Evolutionary conservation across 2,113 vertebrate genomes (phyloP).

Genomic region (Eulemur rufifrons): DNA sequence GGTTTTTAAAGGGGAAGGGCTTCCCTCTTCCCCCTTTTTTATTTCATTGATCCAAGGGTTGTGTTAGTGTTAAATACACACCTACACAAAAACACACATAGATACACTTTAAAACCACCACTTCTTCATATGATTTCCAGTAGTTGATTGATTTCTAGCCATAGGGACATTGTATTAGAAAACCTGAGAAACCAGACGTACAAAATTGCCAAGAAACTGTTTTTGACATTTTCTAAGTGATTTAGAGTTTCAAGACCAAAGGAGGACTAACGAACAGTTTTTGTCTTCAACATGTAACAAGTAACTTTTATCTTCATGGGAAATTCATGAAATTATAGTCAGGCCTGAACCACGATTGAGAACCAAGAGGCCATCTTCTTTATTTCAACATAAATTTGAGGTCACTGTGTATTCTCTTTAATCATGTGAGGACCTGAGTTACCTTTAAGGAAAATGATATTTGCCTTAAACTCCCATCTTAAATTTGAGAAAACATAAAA

Average conservation of each 20-base stretch:
- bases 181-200: not conserved
- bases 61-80: not conserved
- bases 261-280: not conserved
- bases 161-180: not conserved
- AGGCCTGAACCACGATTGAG: not conserved
- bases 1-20: not conserved
- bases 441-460: not conserved
- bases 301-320: not conserved
- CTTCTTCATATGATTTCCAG: not conserved
- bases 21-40: not conserved
- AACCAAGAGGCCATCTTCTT: not conserved
- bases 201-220: not conserved
- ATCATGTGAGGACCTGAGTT: not conserved
- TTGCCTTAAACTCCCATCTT: not conserved
- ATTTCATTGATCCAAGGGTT: not conserved
- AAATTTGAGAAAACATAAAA: not conserved
- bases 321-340: not conserved
- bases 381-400: constrained; percentile 20
- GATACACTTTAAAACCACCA: not conserved
- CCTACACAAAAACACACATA: not conserved
- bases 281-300: not conserved
- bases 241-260: not conserved
- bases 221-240: not conserved
- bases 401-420: not conserved
- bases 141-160: not conserved